A percentile compares a stretch with the other conserved stretches of the same genome.
Evolutionary conservation across 2,888 invertebrate genomes (phyloP).

Genomic region (Aromia moschata): DNA sequence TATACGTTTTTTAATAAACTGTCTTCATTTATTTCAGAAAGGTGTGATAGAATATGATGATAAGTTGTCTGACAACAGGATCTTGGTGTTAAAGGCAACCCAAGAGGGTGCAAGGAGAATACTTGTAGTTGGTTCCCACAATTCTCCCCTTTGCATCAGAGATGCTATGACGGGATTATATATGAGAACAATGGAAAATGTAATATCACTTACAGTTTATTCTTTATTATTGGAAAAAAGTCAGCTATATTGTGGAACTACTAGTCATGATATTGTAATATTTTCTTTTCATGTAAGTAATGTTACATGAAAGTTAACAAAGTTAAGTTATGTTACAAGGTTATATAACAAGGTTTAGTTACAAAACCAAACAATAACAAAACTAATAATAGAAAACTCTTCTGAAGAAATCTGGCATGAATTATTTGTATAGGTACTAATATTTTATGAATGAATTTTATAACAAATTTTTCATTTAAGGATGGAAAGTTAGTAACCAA

Average conservation of each 20-base stretch:
- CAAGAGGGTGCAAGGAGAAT: conserved; percentile 78
- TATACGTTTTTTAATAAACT: no score
- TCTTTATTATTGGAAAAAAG: conserved; percentile 74
- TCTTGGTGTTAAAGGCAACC: conserved; percentile 75
- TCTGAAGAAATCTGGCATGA: no score
- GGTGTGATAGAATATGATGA: conserved; percentile 50
- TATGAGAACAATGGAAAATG: conserved; percentile 70
- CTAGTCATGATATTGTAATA: conserved; percentile 75
- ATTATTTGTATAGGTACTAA: no score
- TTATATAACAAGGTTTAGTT: no score
- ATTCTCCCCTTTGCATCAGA: conserved; percentile 74
- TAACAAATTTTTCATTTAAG: conserved; percentile 62
- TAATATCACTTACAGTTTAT: conserved; percentile 73
- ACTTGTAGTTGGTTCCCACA: conserved; percentile 75
- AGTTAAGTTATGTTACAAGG: no score
- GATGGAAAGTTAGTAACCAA: conserved; percentile 68
- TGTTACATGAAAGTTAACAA: no score
- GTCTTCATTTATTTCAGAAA: no score
- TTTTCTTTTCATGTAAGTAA: conserved; percentile 78
- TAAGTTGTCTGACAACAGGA: conserved; percentile 70
- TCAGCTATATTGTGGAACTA: conserved; percentile 81
- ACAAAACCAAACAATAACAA: no score
- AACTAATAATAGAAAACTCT: no score
- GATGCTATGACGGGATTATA: conserved; percentile 77
- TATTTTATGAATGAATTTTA: no score